Percentiles rank a stretch among this genome's conserved stretches.
Conservation (phyloP, 2,113 vertebrate species). For the Tragelaphus strepsiceros region DNA sequence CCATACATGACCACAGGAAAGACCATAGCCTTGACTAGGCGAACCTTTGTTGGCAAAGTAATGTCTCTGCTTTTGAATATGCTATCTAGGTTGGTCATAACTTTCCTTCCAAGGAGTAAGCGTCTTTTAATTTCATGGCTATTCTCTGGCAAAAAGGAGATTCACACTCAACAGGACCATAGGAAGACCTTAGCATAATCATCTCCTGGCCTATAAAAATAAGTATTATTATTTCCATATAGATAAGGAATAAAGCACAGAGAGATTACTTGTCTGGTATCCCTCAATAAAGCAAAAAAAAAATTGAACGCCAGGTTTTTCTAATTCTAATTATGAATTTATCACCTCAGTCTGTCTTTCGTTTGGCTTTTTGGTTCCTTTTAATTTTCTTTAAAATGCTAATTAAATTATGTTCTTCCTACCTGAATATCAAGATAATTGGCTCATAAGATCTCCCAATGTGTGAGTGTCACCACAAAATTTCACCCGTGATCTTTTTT, state of each 20-base stretch:
- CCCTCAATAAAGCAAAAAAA: neutral
- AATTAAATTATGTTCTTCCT: neutral
- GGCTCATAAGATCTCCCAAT: neutral
- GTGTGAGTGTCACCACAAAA: neutral
- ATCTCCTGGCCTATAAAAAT: neutral
- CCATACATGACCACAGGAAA: no score
- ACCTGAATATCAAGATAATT: neutral
- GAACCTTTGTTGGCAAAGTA: no score
- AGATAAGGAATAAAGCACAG: neutral
- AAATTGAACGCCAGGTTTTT: neutral
- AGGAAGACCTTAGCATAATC: neutral
- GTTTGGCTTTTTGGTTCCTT: neutral
- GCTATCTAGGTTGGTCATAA: no score
- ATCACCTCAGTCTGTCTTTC: neutral
- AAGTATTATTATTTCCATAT: neutral
- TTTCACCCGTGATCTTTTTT: neutral
- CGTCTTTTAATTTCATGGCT: no score
- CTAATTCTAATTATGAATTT: neutral
- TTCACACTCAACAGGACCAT: neutral
- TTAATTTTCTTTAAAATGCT: neutral
- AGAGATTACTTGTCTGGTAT: neutral
- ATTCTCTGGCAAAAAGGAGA: neutral
- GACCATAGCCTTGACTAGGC: no score
- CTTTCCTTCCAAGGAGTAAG: no score
- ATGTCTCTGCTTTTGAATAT: no score